phyloP scores from a whole-genome alignment of 2,797 vertebrate genomes.

The Lindbergichthys nudifrons region DNA sequence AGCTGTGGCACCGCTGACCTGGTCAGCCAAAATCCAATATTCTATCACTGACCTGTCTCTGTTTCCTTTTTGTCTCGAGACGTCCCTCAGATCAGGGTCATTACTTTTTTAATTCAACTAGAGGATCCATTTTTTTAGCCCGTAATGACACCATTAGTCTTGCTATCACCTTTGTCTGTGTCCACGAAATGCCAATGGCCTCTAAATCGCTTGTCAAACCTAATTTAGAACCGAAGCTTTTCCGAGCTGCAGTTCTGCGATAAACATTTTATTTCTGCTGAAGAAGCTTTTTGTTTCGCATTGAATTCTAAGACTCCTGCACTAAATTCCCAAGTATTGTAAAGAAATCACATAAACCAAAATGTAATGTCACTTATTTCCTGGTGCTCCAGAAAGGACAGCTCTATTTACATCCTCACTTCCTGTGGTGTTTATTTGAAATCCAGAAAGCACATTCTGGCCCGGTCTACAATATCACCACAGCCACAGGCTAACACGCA shows the following conservation, averaged over 20 bases:
- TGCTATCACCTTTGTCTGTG: slow-evolving; percentile 70
- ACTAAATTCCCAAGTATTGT: slow-evolving; percentile 14
- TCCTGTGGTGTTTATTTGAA: slow-evolving; percentile 79
- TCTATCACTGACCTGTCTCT: slow-evolving; percentile 76
- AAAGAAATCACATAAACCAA: slow-evolving; percentile 25
- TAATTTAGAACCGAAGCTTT: slow-evolving; percentile 54
- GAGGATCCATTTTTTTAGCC: slow-evolving; percentile 70
- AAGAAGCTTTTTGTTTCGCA: slow-evolving; percentile 21
- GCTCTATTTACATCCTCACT: slow-evolving; percentile 73
- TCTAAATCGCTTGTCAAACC: slow-evolving; percentile 37
- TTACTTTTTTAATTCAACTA: slow-evolving; percentile 84
- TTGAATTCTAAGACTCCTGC: background rate
- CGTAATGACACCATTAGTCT: slow-evolving; percentile 82
- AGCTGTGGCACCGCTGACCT: slow-evolving; percentile 80
- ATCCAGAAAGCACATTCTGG: slow-evolving; percentile 43
- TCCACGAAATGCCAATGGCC: slow-evolving; percentile 66
- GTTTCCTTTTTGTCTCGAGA: slow-evolving; percentile 72
- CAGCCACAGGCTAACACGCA: slow-evolving; percentile 71
- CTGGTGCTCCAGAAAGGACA: slow-evolving; percentile 48
- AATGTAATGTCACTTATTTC: slow-evolving; percentile 53
- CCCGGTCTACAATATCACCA: slow-evolving; percentile 58
- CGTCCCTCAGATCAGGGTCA: slow-evolving; percentile 82
- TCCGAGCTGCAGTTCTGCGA: slow-evolving; percentile 16
- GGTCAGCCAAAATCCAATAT: slow-evolving; percentile 86
- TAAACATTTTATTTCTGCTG: slow-evolving; percentile 34